A percentile compares a stretch with the other conserved stretches of the same genome.
These are phyloP conservation scores for Alloscopus bannaensis DNA, from an alignment of 2,888 invertebrate genomes.

Conservation along the genomic window DNA sequence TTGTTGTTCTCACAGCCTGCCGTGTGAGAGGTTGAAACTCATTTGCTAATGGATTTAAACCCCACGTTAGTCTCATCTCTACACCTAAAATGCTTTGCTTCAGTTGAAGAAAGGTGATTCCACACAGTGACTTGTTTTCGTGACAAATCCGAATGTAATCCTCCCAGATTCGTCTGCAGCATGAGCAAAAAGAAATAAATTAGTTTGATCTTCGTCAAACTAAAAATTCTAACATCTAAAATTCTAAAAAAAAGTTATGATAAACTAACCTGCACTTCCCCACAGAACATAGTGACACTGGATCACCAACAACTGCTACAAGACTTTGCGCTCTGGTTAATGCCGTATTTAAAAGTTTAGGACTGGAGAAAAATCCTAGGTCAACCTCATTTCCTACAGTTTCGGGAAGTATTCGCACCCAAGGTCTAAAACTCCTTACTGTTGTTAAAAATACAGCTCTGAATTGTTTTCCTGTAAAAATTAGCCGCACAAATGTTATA, in stretches of 20 bases:
- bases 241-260: constrained; percentile 7
- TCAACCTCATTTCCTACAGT: constrained; percentile 80
- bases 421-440: constrained; percentile 85
- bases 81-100: constrained; percentile 84
- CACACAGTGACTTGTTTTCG: constrained; percentile 83
- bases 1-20: background rate
- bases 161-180: constrained; percentile 84
- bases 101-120: constrained; percentile 83
- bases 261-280: constrained; percentile 82
- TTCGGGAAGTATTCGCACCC: constrained; percentile 77
- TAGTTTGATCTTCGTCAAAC: background rate
- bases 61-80: constrained; percentile 84
- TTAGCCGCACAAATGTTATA: background rate
- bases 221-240: constrained; percentile 12
- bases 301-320: constrained; percentile 90
- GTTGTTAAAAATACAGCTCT: constrained; percentile 88
- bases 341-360: constrained; percentile 88
- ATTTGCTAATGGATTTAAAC: constrained; percentile 85
- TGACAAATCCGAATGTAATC: constrained; percentile 84
- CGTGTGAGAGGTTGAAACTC: constrained; percentile 47
- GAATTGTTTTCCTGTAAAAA: constrained; percentile 84
- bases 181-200: constrained; percentile 21
- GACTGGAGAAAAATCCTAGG: constrained; percentile 88
- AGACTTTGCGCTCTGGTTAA: constrained; percentile 88
- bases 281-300: constrained; percentile 86